Conservation (phyloP, 2,797 vertebrate species). For the Triplophysa bombifrons region DNA sequence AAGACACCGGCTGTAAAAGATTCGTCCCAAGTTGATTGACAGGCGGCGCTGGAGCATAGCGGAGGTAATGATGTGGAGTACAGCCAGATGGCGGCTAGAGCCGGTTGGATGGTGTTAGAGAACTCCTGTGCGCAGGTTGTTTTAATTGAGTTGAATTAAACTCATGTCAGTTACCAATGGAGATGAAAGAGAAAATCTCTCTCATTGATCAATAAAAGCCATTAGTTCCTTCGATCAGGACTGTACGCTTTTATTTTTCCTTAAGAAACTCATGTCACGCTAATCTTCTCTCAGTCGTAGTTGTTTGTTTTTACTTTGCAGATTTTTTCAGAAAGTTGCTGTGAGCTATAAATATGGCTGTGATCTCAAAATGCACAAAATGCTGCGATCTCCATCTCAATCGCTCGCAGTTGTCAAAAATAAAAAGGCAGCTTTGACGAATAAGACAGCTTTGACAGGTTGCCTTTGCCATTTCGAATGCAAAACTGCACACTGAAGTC, state of each 20-base stretch:
- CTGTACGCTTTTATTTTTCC: conserved; percentile 78
- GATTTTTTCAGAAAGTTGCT: neutral
- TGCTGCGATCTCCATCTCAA: neutral
- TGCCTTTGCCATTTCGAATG: neutral
- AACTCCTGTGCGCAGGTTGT: conserved; percentile 73
- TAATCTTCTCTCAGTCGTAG: conserved; percentile 23
- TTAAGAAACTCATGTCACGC: conserved; percentile 69
- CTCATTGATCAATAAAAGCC: conserved; percentile 80
- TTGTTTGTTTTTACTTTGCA: neutral
- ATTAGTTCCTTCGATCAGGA: conserved; percentile 80
- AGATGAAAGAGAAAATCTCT: conserved; percentile 75
- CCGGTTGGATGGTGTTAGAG: conserved; percentile 59
- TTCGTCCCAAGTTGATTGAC: conserved; percentile 18
- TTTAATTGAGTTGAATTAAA: conserved; percentile 84
- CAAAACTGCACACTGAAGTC: neutral
- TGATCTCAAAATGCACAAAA: neutral
- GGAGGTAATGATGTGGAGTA: conserved; percentile 11
- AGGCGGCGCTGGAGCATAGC: conserved; percentile 18
- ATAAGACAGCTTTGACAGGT: neutral
- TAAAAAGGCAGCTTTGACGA: neutral
- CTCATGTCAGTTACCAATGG: conserved; percentile 78
- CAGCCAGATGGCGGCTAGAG: conserved; percentile 72
- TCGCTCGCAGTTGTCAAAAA: neutral
- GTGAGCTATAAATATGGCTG: neutral
- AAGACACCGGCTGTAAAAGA: neutral